Base-by-base conservation (phyloP, 1,140 invertebrate species). In the Ctenoplectra terminalis region DNA sequence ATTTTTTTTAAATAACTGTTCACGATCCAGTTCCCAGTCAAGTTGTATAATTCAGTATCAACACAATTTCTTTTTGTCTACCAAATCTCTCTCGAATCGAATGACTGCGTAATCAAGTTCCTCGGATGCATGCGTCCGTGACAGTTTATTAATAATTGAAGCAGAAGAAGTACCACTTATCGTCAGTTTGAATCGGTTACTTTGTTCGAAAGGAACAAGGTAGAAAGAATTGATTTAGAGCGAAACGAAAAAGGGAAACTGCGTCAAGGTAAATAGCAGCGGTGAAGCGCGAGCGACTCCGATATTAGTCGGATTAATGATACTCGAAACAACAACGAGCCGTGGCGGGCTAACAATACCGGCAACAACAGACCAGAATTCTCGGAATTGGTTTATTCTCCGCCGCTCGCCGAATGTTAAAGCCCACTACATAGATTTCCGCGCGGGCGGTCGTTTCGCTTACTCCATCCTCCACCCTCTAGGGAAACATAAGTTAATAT, bases 291-390 rank as follows among this genome's bases (percentile, higher is more conserved):
- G 7, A 26, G 74, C 75, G 63, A n/a, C n/a, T n/a, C n/a, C n/a
- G n/a, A 34, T 77, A 77, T 77, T 63, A 69, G 64, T 78, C 75
- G 50, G 15, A 70, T 78, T 70, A 58, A 78, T 46, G 75, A 70
- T 46, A 34, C 74, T 69, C 63, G 74, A 15, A 15, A 40, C 50
- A 77, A 69, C 37, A 77, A 69, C 63, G 37, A 67, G 50, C 63
- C 52, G 37, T 58, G 40, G 50, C 37, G 29, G 31, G 66, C 40
- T 70, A 78, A 78, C 70, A 78, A 78, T 43, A 29, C 37, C 9
- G 15, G 50, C 52, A 70, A 26, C 64, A 48, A 70, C 66, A 11
- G 52, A 40, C 52, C 9, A 23, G 17, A 70, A 69, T 56, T 31
- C 1, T 17, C n/a, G 63, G 74, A 48, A 40, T 67, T 70, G 66